A percentile compares a stretch with the other conserved stretches of the same genome.
Evolutionary conservation across 37 sponge, comb jelly and placozoan genomes (phyloP).

Genomic region (Ianthella basta): DNA sequence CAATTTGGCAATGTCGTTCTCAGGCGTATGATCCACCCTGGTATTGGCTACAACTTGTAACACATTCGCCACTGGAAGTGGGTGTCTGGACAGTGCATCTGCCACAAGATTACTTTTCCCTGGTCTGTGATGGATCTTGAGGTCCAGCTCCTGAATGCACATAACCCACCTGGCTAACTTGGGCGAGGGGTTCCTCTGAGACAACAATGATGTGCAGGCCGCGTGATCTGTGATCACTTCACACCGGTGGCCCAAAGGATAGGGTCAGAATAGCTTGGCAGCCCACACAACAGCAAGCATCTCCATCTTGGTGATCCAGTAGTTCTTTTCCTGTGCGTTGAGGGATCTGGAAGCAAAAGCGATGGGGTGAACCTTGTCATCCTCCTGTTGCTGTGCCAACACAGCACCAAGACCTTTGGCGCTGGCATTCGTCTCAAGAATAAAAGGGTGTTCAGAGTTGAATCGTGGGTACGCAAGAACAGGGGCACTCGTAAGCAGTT

Average conservation of each 20-base stretch:
- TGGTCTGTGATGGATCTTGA: constrained; percentile 41
- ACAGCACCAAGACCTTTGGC: constrained; percentile 47
- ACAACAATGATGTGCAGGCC: constrained; percentile 34
- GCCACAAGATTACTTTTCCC: constrained; percentile 43
- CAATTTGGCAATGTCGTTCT: neutral
- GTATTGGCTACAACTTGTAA: neutral
- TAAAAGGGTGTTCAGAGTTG: constrained; percentile 31
- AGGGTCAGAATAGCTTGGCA: constrained; percentile 36
- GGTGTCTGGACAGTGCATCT: constrained; percentile 43
- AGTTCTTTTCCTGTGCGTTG: constrained; percentile 33
- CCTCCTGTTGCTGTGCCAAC: constrained; percentile 26
- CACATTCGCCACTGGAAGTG: neutral
- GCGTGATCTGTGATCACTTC: constrained; percentile 51
- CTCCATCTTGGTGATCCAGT: constrained; percentile 41
- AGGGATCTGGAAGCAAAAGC: constrained; percentile 20
- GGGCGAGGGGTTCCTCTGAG: constrained; percentile 31
- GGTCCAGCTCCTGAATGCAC: constrained; percentile 50
- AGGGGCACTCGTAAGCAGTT: constrained; percentile 14
- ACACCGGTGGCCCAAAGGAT: constrained; percentile 29
- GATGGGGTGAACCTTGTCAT: constrained; percentile 14
- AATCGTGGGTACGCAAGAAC: constrained; percentile 28
- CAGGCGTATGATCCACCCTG: neutral
- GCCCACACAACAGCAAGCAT: constrained; percentile 52
- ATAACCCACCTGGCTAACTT: constrained; percentile 54
- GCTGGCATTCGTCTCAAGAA: constrained; percentile 45